Base-by-base conservation (phyloP, 2,888 invertebrate genomes). In the Lydus trimaculatus region DNA sequence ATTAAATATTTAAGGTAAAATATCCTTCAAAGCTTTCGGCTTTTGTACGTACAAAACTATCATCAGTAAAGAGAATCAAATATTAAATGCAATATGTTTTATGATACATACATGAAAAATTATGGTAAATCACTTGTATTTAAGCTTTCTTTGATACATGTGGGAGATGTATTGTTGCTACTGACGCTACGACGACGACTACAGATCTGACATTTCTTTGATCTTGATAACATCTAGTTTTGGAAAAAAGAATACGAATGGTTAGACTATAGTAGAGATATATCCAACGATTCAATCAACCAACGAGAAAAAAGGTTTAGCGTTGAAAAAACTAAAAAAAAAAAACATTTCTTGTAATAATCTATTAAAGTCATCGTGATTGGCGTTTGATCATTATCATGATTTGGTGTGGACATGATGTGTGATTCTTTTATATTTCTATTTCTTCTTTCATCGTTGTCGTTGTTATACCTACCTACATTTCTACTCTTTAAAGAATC, bases 321-420 rank as follows among this genome's bases (percentile, higher is more conserved):
- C 36, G 1, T 36, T 36, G 36, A 15, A 20, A 48, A 48, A 48
- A 8, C 9, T 20, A 20, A 20, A 20, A 20, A 20, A 48, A n/a
- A 43, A 5, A 43, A 43, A 43, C 36, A 36, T 31, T 31, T 59
- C 59, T 33, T 58, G 58, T 69, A 58, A 63, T 63, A 65, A 65
- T 69, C 69, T 69, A n/a, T 59, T 63, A 61, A 61, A 71, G 73
- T 67, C 71, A 70, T 73, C 73, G 66, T 69, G 66, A 66, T 66
- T 66, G 69, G 66, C 20, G 48, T 69, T 52, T 66, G 69, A 69
- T 69, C 61, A 31, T 20, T 69, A 69, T 69, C 69, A n/a, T 39
- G 20, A 39, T 28, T 36, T 69, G 69, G 69, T 69, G 69, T 63
- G 66, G 69, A 69, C 69, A 66, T 66, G 66, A 61, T 61, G 61